Evolutionary conservation across 2,888 invertebrate species (phyloP), one percentile per base, ranked within the genome.

Genomic region (Agriopis leucophaearia): DNA sequence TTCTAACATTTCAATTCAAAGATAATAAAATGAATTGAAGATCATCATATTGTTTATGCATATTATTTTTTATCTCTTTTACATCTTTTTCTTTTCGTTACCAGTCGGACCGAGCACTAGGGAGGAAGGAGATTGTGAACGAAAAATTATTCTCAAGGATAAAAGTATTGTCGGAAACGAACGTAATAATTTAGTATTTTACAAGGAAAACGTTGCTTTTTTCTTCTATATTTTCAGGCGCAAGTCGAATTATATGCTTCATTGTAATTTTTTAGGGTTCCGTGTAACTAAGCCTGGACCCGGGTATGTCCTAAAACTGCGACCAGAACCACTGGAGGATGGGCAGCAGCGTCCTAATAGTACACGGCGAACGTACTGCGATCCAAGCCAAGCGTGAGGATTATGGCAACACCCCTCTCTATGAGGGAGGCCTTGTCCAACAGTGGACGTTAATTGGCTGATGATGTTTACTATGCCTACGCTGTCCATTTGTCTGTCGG

Each of bases 31-130:
- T 13, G 45, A 57, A 15, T 27, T n/a, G 15, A 54, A 54, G 8
- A 54, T 38, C 15, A 12, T 48, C 58, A 9, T 38, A 58, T 58
- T 58, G 48, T 45, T 57, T 57, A 47, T 47, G 57, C 45, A 57
- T n/a, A 16, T 47, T n/a, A 16, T 47, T 18, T 48, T 47, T 44
- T 57, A 35, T 35, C 27, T 36, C 15, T 10, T 58, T 58, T 58
- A 44, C 61, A 61, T 52, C 16, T 61, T 35, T 54, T 61, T 50
- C 27, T n/a, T 47, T 45, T 12, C 38, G 15, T 9, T 58, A 58
- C 52, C 38, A 15, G 38, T 15, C 16, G 38, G 38, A 52, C 15
- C 36, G 38, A 54, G 38, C 38, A 16, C 27, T 52, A 15, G 15
- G 38, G 9, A 52, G 52, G 1, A 3, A 10, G 15, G 38, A 12